These are phyloP conservation scores for Adelges cooleyi DNA, from an alignment of 1,140 invertebrate species.

Conservation along the genomic window DNA sequence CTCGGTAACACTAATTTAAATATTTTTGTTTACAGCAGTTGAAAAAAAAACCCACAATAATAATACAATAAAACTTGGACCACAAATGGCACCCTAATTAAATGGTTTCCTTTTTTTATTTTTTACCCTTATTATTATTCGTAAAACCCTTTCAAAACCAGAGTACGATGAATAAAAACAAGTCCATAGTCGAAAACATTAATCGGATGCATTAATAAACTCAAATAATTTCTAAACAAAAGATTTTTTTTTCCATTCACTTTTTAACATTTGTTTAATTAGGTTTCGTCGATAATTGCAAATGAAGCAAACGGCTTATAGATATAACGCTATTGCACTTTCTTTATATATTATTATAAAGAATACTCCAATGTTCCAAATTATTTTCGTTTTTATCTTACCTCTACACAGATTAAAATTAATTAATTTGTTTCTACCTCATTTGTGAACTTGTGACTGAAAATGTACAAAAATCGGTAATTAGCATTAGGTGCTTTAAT, in stretches of 20 bases:
- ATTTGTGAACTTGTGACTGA: too few relatives aligned
- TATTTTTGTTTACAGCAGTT: conserved; percentile 6
- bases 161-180: conserved; percentile 12
- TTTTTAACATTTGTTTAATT: conserved; percentile 11
- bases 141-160: neutral
- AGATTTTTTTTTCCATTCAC: neutral
- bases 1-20: conserved; percentile 1
- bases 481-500: too few relatives aligned
- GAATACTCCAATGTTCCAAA: too few relatives aligned
- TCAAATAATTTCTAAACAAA: neutral
- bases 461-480: too few relatives aligned
- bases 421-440: too few relatives aligned
- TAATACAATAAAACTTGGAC: neutral
- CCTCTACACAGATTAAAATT: too few relatives aligned
- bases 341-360: too few relatives aligned
- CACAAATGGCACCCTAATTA: conserved; percentile 23
- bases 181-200: conserved; percentile 12
- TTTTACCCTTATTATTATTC: conserved; percentile 11
- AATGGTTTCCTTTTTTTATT: conserved; percentile 9
- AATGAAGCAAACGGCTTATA: conserved; percentile 5
- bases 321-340: too few relatives aligned
- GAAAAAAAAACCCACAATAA: neutral
- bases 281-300: conserved; percentile 19
- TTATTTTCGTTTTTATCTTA: too few relatives aligned
- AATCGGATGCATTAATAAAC: conserved; percentile 27